Evolutionary conservation across 2,888 invertebrate species (phyloP).

Genomic region (Autographa gamma): DNA sequence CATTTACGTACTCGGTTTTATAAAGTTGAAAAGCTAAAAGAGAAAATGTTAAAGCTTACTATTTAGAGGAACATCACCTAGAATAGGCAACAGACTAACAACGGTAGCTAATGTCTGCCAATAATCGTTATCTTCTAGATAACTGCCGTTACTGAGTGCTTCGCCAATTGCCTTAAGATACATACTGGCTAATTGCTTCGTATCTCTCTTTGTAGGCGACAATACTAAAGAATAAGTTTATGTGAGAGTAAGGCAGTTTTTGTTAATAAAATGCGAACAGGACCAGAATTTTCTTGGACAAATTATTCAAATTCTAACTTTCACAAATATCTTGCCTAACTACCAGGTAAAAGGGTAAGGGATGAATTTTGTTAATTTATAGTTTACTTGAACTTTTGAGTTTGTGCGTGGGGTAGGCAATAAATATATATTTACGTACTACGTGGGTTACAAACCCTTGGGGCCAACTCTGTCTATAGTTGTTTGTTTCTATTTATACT

Average conservation of each 20-base stretch:
- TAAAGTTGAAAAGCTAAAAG: constrained; percentile 57
- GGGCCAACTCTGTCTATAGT: not conserved
- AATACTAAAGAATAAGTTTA: constrained; percentile 5
- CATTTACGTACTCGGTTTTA: constrained; percentile 37
- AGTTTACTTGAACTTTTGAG: not conserved
- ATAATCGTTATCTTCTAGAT: constrained; percentile 83
- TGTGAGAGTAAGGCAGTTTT: not conserved
- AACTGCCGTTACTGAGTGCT: constrained; percentile 76
- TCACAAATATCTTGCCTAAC: not conserved
- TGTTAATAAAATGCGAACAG: constrained; percentile 3
- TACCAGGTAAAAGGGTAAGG: not conserved
- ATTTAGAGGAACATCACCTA: constrained; percentile 69
- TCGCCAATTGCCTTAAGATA: constrained; percentile 79
- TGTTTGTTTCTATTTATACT: constrained; percentile 4
- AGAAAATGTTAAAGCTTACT: constrained; percentile 64
- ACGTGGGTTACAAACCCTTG: not conserved
- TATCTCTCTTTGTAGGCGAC: constrained; percentile 31
- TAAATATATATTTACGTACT: constrained; percentile 1
- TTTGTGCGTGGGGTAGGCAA: constrained; percentile 2
- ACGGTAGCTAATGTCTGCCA: constrained; percentile 78
- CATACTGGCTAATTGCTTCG: constrained; percentile 71
- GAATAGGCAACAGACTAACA: constrained; percentile 70
- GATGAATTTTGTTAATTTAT: not conserved
- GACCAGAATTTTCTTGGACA: not conserved
- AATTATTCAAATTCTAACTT: not conserved